phyloP scores from a whole-genome alignment of 2,113 vertebrate genomes.

The Genyomyrus donnyi region DNA sequence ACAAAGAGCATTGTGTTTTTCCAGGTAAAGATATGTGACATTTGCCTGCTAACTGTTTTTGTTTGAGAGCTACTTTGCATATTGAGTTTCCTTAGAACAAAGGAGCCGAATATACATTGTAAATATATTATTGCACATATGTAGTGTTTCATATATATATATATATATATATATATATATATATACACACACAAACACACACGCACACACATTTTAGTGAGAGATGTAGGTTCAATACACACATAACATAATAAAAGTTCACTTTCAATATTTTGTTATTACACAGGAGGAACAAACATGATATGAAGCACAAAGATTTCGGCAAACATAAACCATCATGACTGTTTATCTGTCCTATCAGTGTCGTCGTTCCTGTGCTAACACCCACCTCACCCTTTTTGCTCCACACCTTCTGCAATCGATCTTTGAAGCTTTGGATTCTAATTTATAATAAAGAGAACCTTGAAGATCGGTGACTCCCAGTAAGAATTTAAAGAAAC shows the following conservation, averaged over 20 bases:
- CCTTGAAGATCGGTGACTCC: not conserved
- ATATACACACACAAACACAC: not conserved
- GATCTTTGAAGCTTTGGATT: not conserved
- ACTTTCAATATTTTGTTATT: not conserved
- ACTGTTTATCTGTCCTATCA: not conserved
- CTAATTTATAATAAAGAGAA: not conserved
- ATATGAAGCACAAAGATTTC: not conserved
- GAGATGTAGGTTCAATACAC: not conserved
- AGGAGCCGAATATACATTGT: not conserved
- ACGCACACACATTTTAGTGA: not conserved
- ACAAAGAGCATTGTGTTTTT: not conserved
- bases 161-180: too few relatives aligned
- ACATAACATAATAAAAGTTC: not conserved
- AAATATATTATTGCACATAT: not conserved
- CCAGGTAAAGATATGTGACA: not conserved
- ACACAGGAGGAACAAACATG: not conserved
- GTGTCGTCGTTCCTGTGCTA: slow-evolving; percentile 2
- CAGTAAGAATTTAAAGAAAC: not conserved
- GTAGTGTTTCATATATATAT: too few relatives aligned
- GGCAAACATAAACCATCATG: slow-evolving; percentile 1
- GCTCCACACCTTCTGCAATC: slow-evolving; percentile 12
- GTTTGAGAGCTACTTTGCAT: not conserved
- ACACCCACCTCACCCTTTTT: not conserved
- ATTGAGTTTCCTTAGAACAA: not conserved
- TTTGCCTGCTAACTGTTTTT: not conserved